Base-by-base conservation (phyloP, 2,113 vertebrate genomes). In the Trinectes maculatus region DNA sequence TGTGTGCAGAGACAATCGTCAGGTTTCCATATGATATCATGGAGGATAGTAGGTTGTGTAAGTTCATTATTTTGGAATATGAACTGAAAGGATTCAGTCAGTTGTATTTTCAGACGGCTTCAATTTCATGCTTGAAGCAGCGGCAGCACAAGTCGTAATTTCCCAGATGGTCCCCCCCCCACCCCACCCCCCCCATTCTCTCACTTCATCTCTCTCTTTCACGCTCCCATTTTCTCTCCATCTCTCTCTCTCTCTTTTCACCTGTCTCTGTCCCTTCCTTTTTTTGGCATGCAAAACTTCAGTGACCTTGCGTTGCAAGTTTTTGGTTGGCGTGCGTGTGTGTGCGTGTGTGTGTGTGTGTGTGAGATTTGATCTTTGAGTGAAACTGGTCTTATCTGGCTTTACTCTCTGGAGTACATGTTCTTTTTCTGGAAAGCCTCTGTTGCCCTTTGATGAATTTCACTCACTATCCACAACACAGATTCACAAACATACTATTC, bases 61-160 rank as follows among this genome's bases (percentile, higher is more conserved):
- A 67, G 76, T 87, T 92, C 89, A 92, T 92, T 90, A 83, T 90
- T 91, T 85, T 80, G 79, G 86, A 91, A 89, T 89, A 88, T 90
- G 73, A 85, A 75, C 55, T 74, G 76, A 72, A 86, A 82, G 82
- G 84, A 87, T 88, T 69, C 87, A 73, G 63, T 80, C 84, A 87
- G 84, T 57, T 85, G 83, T 66, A 53, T 83, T 85, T 83, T 83
- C 48, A 88, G 87, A 91, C 63, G 58, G 87, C 84, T 92, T 93
- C 89, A 93, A 93, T 94, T 93, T 93, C 91, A 93, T 93, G 92
- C 92, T 91, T 90, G 86, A 92, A 83, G 83, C 86, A 22, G 85
- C 58, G 40, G 77, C 74, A 16, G 71, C 15, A 15, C 62, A 69
- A 33, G 79, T 60, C 49, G 56, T 92, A 89, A 93, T 93, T 94